Evolutionary conservation across 2,888 invertebrate genomes (phyloP).

Genomic region (Teleogryllus oceanicus): DNA sequence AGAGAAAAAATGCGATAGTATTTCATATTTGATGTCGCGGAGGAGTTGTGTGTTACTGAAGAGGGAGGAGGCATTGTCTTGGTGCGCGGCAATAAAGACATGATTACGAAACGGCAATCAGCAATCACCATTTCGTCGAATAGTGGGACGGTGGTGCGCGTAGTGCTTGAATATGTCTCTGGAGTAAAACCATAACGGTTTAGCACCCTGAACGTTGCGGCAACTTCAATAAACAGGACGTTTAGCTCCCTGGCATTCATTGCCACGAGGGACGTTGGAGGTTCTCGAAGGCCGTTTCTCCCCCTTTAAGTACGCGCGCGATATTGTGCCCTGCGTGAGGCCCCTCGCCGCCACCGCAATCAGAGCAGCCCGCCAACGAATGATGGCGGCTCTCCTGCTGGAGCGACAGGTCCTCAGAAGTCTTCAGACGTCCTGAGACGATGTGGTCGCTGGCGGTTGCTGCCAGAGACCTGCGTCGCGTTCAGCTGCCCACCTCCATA

Average conservation of each 20-base stretch:
- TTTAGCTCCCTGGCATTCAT: constrained; percentile 1
- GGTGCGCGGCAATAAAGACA: neutral
- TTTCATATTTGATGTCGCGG: neutral
- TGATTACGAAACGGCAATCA: constrained; percentile 1
- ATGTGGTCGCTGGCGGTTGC: too few species aligned
- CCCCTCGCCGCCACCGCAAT: neutral
- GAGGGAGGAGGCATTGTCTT: neutral
- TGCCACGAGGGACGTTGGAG: neutral
- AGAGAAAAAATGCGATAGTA: neutral
- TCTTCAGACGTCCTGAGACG: too few species aligned
- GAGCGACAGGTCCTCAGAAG: too few species aligned
- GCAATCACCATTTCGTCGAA: constrained; percentile 1
- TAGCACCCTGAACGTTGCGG: neutral
- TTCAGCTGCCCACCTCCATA: too few species aligned
- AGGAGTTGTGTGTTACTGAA: too few species aligned
- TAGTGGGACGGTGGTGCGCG: neutral
- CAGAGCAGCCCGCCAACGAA: neutral
- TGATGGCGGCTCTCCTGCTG: too few species aligned
- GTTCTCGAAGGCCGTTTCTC: neutral
- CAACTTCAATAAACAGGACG: constrained; percentile 7
- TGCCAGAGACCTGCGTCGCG: too few species aligned
- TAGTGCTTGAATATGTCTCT: neutral
- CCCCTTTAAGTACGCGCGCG: neutral
- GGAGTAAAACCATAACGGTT: neutral
- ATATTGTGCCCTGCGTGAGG: neutral